These are phyloP conservation scores for Exaiptasia diaphana DNA, from an alignment of 64 coral and sea anemone genomes.

Conservation along the genomic window DNA sequence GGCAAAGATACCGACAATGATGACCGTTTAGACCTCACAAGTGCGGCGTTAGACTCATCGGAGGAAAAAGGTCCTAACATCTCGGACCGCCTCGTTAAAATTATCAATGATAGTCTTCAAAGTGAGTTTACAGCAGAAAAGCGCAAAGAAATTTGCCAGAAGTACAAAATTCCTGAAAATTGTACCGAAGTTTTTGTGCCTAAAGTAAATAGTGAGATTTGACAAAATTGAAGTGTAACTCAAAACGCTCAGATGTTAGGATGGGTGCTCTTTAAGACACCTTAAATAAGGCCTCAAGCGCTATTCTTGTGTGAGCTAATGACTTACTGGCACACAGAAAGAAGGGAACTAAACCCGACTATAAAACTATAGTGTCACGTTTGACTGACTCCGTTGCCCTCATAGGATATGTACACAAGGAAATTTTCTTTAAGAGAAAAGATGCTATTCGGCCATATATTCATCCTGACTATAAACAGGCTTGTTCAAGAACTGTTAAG, in stretches of 20 bases:
- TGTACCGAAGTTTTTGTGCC: neutral
- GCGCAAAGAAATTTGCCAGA: neutral
- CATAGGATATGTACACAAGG: slow-evolving; percentile 45
- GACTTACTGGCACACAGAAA: slow-evolving; percentile 15
- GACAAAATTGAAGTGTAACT: slow-evolving; percentile 5
- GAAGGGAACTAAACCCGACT: neutral
- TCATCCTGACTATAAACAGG: slow-evolving; percentile 56
- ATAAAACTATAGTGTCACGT: slow-evolving; percentile 16
- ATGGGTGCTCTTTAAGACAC: slow-evolving; percentile 17
- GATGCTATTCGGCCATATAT: slow-evolving; percentile 50
- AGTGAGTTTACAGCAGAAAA: slow-evolving; percentile 6
- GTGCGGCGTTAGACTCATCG: slow-evolving; percentile 16
- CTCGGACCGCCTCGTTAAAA: slow-evolving; percentile 32
- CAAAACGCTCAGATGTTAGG: slow-evolving; percentile 25
- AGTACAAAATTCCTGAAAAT: slow-evolving; percentile 20
- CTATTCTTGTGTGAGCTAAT: slow-evolving; percentile 28
- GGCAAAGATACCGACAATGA: slow-evolving; percentile 32
- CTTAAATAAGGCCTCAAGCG: slow-evolving; percentile 22
- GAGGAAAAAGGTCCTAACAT: slow-evolving; percentile 12
- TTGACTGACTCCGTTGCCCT: slow-evolving; percentile 57
- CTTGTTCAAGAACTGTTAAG: slow-evolving; percentile 60
- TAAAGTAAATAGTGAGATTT: slow-evolving; percentile 18
- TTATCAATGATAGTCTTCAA: slow-evolving; percentile 34
- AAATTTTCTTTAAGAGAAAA: slow-evolving; percentile 48
- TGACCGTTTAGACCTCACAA: slow-evolving; percentile 25